Conservation (phyloP, 2,113 vertebrate species). For the Clarias gariepinus region DNA sequence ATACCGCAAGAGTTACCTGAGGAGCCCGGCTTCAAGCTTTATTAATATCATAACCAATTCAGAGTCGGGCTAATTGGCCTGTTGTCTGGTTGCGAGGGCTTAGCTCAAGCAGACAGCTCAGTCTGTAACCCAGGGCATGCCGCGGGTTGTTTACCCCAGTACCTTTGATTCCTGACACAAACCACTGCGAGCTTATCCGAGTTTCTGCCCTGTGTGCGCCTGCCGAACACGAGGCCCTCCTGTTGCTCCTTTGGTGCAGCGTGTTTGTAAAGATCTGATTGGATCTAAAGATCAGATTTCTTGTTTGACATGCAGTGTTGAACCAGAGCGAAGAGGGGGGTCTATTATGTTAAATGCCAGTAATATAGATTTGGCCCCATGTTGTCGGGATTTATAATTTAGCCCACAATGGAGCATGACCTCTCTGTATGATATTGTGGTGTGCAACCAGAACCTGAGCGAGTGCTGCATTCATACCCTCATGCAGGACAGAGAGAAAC, state of each 20-base stretch:
- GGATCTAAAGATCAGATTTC: slow-evolving; percentile 7
- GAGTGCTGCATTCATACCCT: neutral
- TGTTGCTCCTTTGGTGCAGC: slow-evolving; percentile 30
- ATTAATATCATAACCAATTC: slow-evolving; percentile 42
- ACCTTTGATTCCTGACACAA: slow-evolving; percentile 52
- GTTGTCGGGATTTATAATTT: neutral
- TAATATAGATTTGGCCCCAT: neutral
- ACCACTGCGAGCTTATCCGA: slow-evolving; percentile 44
- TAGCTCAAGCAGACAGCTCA: slow-evolving; percentile 46
- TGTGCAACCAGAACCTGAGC: neutral
- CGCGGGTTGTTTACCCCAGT: slow-evolving; percentile 50
- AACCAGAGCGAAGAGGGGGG: neutral
- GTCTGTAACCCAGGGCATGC: slow-evolving; percentile 57
- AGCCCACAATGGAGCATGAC: neutral
- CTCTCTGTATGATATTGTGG: neutral
- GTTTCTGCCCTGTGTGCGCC: slow-evolving; percentile 29
- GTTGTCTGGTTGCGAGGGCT: slow-evolving; percentile 48
- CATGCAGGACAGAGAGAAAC: neutral
- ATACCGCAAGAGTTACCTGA: slow-evolving; percentile 30
- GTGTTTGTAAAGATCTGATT: slow-evolving; percentile 36
- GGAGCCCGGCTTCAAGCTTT: slow-evolving; percentile 43
- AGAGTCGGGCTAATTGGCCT: slow-evolving; percentile 59
- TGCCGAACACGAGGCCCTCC: slow-evolving; percentile 26
- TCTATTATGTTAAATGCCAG: neutral
- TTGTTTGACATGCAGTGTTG: neutral